Base-by-base conservation (phyloP, 2,113 vertebrate genomes). In the Microcebus griseorufus region DNA sequence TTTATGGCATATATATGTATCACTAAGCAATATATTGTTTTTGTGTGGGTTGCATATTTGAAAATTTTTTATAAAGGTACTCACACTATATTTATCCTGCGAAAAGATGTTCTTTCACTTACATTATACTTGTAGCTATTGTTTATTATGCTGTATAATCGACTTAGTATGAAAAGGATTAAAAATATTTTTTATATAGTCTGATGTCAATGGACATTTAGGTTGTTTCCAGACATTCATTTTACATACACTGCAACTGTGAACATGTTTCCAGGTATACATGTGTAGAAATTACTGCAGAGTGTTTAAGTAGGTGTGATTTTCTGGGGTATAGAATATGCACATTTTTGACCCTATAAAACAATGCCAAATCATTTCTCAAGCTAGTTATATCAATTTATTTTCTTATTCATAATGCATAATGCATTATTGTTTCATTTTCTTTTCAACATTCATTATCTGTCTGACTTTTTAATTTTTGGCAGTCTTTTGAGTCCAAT, bases 301-400 rank as follows among this genome's bases (percentile, higher is more conserved):
- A 75, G 37, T n/a, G 16, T 81, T 92, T 79, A 82, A 87, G 37
- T 87, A 62, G 22, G 9, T 78, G 34, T 87, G 20, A 53, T 87
- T 94, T 60, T 82, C 84, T 94, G 67, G 67, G 67, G 94, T 53
- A 12, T 67, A 42, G 60, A 22, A 86, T 34, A n/a, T 34, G 20
- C 22, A 88, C 58, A 69, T 29, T 76, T 88, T 89, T 83, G 58
- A 84, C 42, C 86, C 55, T 76, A 67, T 39, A 76, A 92, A 96
- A 69, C 11, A 76, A 55, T 82, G 32, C 60, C 79, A 89, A 96
- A 72, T 90, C 29, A 88, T 79, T 96, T 97, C 76, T 34, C 70
- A 88, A 97, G 58, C n/a, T 75, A 91, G 88, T 70, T 72, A 90
- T 58, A 53, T 25, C 45, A 95, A 53, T 25, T 78, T 79, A 39